phyloP scores from a whole-genome alignment of 2,888 invertebrate genomes.

The Lochmaea crataegi region DNA sequence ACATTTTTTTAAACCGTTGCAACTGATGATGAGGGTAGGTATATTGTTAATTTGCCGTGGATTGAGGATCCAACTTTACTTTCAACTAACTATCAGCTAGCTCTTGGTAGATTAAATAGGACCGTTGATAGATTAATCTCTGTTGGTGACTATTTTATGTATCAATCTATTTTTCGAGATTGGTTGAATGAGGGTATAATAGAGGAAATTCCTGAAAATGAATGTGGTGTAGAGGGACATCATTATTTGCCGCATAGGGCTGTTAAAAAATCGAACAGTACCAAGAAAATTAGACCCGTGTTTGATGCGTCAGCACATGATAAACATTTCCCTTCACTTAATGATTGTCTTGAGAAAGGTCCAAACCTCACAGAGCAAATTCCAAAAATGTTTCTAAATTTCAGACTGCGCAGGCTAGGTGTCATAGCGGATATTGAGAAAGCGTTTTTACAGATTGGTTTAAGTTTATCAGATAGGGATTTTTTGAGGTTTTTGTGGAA shows the following conservation, averaged over 20 bases:
- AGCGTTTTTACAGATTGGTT: constrained; percentile 41
- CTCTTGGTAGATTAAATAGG: constrained; percentile 11
- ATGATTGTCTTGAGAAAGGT: constrained; percentile 38
- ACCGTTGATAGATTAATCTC: neutral
- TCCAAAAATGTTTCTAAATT: constrained; percentile 40
- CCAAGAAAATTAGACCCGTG: too few species aligned
- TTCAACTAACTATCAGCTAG: constrained; percentile 19
- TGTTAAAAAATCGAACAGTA: too few species aligned
- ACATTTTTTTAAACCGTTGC: constrained; percentile 43
- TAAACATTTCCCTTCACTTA: constrained; percentile 37
- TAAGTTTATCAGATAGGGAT: constrained; percentile 28
- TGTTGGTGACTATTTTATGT: too few species aligned
- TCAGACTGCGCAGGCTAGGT: constrained; percentile 37
- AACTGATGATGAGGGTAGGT: constrained; percentile 45
- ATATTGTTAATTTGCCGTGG: constrained; percentile 51
- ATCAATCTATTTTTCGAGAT: neutral
- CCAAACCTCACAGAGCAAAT: constrained; percentile 23
- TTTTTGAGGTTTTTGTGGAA: constrained; percentile 33
- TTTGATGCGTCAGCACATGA: too few species aligned
- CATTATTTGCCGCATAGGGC: constrained; percentile 26
- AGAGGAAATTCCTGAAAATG: constrained; percentile 18
- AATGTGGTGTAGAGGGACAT: constrained; percentile 22
- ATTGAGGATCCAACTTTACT: constrained; percentile 45
- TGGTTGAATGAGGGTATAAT: constrained; percentile 20
- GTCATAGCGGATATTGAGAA: constrained; percentile 43